A percentile compares a stretch with the other conserved stretches of the same genome.
Evolutionary conservation across 2,113 vertebrate species (phyloP).

Genomic region (Campylorhamphus procurvoides): DNA sequence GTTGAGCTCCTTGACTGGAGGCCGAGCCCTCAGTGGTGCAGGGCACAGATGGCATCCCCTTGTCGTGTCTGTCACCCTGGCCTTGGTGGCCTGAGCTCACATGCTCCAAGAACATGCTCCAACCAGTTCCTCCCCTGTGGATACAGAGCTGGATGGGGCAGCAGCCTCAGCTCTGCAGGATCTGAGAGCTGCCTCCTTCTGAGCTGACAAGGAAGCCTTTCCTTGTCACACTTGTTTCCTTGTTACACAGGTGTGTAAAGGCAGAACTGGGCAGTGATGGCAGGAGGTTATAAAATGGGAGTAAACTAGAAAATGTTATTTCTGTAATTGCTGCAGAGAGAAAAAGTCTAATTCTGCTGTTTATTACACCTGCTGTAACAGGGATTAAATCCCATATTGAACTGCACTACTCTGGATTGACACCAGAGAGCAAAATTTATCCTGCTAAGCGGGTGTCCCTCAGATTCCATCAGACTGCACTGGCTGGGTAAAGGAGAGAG

Average conservation of each 20-base stretch:
- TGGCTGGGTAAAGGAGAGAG: not conserved
- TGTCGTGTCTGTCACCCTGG: not conserved
- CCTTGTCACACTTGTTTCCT: no score
- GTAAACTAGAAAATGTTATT: not conserved
- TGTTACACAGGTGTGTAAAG: not conserved
- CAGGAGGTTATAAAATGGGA: not conserved
- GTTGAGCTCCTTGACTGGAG: not conserved
- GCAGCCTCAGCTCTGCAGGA: accelerated
- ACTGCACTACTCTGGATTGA: slow-evolving; percentile 18
- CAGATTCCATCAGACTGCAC: not conserved
- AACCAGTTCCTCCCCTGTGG: no score
- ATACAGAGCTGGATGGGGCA: not conserved
- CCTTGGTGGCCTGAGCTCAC: not conserved
- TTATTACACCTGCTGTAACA: not conserved
- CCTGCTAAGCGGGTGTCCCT: not conserved
- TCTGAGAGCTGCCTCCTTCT: not conserved
- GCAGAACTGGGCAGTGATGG: not conserved
- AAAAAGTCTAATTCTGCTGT: not conserved
- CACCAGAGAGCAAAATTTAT: slow-evolving; percentile 42
- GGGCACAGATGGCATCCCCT: accelerated
- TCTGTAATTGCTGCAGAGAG: not conserved
- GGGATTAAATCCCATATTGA: not conserved
- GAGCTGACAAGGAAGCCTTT: not conserved
- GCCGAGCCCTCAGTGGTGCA: not conserved
- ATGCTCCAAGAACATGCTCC: no score